Evolutionary conservation across 2,888 invertebrate genomes (phyloP).

Genomic region (Campoplex nolae): DNA sequence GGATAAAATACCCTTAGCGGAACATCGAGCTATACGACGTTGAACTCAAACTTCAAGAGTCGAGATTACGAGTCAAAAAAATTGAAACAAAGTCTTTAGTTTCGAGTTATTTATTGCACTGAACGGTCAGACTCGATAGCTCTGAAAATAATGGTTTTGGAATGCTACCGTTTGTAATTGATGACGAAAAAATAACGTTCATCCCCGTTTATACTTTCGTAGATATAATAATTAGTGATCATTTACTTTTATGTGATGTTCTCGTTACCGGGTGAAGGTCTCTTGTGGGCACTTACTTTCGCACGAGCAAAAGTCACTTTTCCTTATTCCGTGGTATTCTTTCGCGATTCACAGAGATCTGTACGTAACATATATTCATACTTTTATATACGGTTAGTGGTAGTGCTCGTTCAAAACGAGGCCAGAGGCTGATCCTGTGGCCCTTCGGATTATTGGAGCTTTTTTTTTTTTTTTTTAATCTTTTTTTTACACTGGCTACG

Average conservation of each 20-base stretch:
- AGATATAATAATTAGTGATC: not conserved
- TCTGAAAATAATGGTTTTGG: not conserved
- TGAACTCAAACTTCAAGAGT: not conserved
- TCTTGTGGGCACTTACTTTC: conserved; percentile 57
- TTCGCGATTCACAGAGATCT: conserved; percentile 17
- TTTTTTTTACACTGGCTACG: conserved; percentile 76
- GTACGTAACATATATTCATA: not conserved
- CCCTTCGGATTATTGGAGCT: conserved; percentile 80
- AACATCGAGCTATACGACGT: not conserved
- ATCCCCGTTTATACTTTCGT: not conserved
- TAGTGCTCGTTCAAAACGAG: conserved; percentile 75
- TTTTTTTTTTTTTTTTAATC: conserved; percentile 55
- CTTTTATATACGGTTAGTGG: conserved; percentile 30
- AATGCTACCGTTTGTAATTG: not conserved
- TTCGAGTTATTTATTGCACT: not conserved
- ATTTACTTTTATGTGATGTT: conserved; percentile 44
- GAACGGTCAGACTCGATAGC: not conserved
- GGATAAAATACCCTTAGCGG: not conserved
- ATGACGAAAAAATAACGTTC: not conserved
- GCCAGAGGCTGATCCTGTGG: conserved; percentile 76
- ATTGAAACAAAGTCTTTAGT: not conserved
- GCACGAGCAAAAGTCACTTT: conserved; percentile 46
- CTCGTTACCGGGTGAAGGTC: conserved; percentile 79
- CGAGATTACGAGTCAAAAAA: not conserved
- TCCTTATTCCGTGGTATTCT: conserved; percentile 35